phyloP scores from a whole-genome alignment of 37 sponge, comb jelly and placozoan species.

The Halisarca cf. caerulea region DNA sequence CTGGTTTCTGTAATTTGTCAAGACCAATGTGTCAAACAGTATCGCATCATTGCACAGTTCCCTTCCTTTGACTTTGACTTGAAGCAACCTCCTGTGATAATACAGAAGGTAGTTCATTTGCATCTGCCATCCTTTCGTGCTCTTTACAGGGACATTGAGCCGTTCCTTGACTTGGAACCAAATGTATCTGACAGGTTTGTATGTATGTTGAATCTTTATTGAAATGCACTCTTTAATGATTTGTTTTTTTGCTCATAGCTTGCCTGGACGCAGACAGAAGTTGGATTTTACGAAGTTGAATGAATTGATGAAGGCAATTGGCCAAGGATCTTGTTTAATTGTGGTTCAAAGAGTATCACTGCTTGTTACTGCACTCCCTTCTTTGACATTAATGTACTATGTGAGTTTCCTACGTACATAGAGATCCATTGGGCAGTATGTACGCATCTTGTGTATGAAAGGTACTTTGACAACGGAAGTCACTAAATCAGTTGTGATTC shows the following conservation, averaged over 20 bases:
- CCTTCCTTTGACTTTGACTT: slow-evolving; percentile 31
- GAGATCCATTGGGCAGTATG: neutral
- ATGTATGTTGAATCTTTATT: no score
- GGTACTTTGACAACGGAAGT: no score
- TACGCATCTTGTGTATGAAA: neutral
- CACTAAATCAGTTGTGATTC: no score
- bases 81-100: slow-evolving; percentile 64
- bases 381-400: slow-evolving; percentile 5
- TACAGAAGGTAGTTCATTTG: slow-evolving; percentile 59
- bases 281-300: neutral
- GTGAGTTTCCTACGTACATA: neutral
- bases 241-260: no score
- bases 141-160: slow-evolving; percentile 58
- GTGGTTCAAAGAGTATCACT: neutral
- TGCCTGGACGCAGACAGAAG: no score
- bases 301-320: neutral
- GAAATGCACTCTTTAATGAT: no score
- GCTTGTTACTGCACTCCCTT: slow-evolving; percentile 13
- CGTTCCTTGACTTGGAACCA: neutral
- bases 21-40: neutral
- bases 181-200: no score
- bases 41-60: neutral
- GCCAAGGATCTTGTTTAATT: neutral
- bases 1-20: neutral
- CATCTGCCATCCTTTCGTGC: slow-evolving; percentile 56